Percentiles rank a stretch among this genome's conserved stretches.
Conservation (phyloP, 2,113 vertebrate genomes). For the Elanus axillaris region DNA sequence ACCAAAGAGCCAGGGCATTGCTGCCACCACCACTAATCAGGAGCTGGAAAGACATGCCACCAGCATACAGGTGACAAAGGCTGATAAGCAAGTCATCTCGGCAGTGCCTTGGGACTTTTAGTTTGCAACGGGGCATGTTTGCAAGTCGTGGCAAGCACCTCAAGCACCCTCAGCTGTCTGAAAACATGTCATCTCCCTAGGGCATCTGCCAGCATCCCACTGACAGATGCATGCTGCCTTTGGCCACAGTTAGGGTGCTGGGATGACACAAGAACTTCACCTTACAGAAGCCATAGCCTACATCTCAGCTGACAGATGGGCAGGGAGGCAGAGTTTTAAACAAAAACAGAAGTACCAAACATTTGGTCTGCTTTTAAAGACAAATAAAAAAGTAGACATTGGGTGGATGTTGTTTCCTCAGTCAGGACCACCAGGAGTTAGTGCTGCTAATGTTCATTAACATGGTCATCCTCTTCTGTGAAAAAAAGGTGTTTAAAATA, state of each 20-base stretch:
- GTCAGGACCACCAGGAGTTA: neutral
- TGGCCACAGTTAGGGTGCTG: neutral
- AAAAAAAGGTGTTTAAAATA: neutral
- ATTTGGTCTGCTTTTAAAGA: neutral
- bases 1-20: neutral
- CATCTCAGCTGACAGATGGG: neutral
- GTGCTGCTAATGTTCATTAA: neutral
- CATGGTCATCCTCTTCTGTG: neutral
- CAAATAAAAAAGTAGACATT: neutral
- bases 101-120: neutral
- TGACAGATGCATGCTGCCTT: neutral
- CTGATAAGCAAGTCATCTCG: neutral
- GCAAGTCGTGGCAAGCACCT: neutral
- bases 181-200: neutral
- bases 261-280: neutral
- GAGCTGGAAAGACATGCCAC: neutral
- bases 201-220: neutral
- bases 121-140: neutral
- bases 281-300: neutral
- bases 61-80: neutral
- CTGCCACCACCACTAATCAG: neutral
- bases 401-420: neutral
- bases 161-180: neutral
- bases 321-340: neutral
- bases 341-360: neutral